Base-by-base conservation (phyloP, 2,113 vertebrate species). In the Paramisgurnus dabryanus region DNA sequence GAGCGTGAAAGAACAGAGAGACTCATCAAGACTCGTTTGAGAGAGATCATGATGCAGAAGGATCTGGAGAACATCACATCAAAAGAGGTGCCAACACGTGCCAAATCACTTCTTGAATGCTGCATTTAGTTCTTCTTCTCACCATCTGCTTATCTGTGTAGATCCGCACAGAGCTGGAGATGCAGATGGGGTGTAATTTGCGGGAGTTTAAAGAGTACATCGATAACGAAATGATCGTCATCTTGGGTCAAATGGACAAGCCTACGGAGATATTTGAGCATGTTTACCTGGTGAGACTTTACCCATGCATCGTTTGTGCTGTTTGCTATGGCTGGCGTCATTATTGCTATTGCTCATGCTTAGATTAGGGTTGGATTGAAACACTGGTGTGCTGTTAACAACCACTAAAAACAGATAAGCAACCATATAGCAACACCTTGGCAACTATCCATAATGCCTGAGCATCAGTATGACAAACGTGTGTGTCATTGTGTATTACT, bases 41-140 rank as follows among this genome's bases (percentile, higher is more conserved):
- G 97, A 71, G 98, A 98, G 89, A 98, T 99, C 81, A 99, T 99
- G 98, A 99, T 97, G 97, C 98, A 98, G 90, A 98, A 95, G 18
- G 97, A 99, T 89, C 90, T 99, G 93, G 98, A 99, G 85, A 99
- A 99, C 58, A 95, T 99, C 87, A 99, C 97, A 2, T 97, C 95
- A 11, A 99, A 99, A 90, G 96, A 99, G 94, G 97, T 98, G 88
- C 85, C 93, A 18, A 12, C 6, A 61, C 11, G 66, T 39, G 67
- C 49, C 13, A 64, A 34, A 27, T 67, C 66, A 50, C 27, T 13
- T 61, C 9, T 5, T 69, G 53, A 7, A 58, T 58, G 55, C 22
- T 45, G 39, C 5, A 22, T 68, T 41, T 18, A n/a, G 50, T 76
- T 11, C 8, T 17, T 47, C 18, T 1, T 10, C 8, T 40, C 6